A percentile compares a stretch with the other conserved stretches of the same genome.
Conservation (phyloP, 2,113 vertebrate species). For the Euleptes europaea region DNA sequence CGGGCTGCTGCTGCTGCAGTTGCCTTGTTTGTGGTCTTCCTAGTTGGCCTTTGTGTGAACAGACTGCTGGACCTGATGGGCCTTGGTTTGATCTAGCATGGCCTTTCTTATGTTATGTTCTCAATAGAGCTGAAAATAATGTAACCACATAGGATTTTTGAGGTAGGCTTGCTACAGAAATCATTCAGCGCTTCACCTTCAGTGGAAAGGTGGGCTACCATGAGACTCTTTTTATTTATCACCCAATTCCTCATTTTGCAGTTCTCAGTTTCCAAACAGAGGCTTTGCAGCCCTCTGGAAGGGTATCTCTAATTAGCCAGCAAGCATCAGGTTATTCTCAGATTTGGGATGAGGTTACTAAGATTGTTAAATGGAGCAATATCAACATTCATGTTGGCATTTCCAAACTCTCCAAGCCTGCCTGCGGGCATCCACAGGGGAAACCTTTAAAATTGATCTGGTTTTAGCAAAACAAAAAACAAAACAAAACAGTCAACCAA, state of each 20-base stretch:
- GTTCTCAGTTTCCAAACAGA: not conserved
- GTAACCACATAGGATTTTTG: accelerated
- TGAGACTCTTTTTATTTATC: too few species aligned
- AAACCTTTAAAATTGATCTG: constrained; percentile 70
- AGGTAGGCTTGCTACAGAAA: not conserved
- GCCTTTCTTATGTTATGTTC: too few species aligned
- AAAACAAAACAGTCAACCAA: constrained; percentile 63
- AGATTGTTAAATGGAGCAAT: constrained; percentile 41
- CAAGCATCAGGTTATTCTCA: not conserved
- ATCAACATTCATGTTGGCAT: constrained; percentile 55
- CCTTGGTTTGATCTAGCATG: too few species aligned
- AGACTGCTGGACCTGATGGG: too few species aligned
- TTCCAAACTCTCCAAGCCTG: constrained; percentile 60
- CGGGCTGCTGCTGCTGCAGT: too few species aligned
- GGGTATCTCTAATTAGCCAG: not conserved
- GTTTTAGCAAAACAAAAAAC: constrained; percentile 36
- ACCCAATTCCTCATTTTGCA: not conserved
- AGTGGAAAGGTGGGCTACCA: not conserved
- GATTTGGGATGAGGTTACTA: constrained; percentile 24
- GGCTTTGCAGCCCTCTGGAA: accelerated
- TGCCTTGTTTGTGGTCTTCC: too few species aligned
- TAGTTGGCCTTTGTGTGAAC: too few species aligned
- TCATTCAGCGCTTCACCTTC: not conserved
- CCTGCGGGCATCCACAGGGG: constrained; percentile 27
- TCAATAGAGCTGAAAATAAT: too few species aligned